Conservation (phyloP, 2,797 vertebrate genomes). For the Artibeus lituratus region DNA sequence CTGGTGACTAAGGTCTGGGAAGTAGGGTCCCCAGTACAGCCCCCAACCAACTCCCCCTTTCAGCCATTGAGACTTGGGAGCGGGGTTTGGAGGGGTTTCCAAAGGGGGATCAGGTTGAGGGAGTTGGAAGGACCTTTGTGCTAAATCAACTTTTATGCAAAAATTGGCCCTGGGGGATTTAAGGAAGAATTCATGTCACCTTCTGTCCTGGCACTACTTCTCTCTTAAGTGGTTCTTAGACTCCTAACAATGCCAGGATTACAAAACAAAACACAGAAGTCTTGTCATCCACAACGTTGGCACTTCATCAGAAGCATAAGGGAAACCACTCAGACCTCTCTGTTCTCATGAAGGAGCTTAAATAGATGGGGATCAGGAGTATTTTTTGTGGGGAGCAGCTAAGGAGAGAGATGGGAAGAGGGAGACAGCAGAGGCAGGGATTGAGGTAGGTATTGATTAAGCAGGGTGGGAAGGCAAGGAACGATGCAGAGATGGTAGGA, state of each 20-base stretch:
- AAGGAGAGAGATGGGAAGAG: background rate
- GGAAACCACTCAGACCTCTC: background rate
- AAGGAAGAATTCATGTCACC: background rate
- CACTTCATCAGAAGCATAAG: background rate
- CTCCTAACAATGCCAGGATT: background rate
- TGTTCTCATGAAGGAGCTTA: background rate
- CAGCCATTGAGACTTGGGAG: background rate
- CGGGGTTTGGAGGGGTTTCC: background rate
- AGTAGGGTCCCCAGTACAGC: background rate
- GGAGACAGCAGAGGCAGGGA: background rate
- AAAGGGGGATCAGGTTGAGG: background rate
- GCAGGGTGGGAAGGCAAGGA: background rate
- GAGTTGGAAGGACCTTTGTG: background rate
- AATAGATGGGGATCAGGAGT: background rate
- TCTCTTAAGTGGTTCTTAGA: background rate
- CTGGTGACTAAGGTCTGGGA: background rate
- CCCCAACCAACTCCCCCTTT: background rate
- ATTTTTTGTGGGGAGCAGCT: background rate
- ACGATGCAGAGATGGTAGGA: background rate
- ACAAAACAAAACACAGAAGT: background rate
- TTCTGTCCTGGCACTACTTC: background rate
- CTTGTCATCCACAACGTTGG: background rate
- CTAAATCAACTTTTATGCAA: background rate
- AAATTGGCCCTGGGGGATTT: background rate
- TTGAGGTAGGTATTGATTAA: no score